Base-by-base conservation (phyloP, 2,797 vertebrate species). In the Heterohyrax brucei region DNA sequence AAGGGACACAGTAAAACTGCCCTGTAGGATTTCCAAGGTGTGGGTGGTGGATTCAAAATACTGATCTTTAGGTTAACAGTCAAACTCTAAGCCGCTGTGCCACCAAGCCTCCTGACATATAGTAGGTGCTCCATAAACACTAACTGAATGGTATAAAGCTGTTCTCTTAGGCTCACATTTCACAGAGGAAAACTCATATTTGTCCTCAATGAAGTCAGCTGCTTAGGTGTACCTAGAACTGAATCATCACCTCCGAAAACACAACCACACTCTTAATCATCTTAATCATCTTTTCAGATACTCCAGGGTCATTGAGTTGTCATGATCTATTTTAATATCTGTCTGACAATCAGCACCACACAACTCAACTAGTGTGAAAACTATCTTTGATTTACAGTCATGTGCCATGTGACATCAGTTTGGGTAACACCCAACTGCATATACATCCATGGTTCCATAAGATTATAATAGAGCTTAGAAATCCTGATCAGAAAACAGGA, bases 361-460 rank as follows among this genome's bases (percentile, higher is more conserved):
- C 48, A 88, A 83, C 84, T 62, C 76, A 61, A 79, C 76, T 76
- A 89, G 86, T 14, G 76, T 28, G n/a, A 85, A 96, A 94, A 86
- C 79, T 59, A 75, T 21, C 76, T 96, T 44, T 76, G 68, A 61
- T 85, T 59, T 79, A 56, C 53, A 14, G 53, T 16, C 53, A 56
- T 56, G 53, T 16, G 13, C 53, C 53, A 56, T 2, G 18, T 56
- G 18, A 56, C 53, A 56, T 56, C 50, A 53, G 8, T 53, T 53
- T 53, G 50, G 50, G 5, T 13, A 53, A 53, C 13, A 13, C 13
- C 53, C 53, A 56, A 56, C 53, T 16, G 53, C 13, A 56, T 56
- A 56, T 56, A 56, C 53, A 56, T 56, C 53, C 12, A 16, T 56
- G 53, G 53, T 56, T 16, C 53, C 53, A 56, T 56, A 56, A 56